A percentile compares a stretch with the other conserved stretches of the same genome.
These are phyloP conservation scores for Epinephelus coioides DNA, from an alignment of 2,797 vertebrate species.

Conservation along the genomic window DNA sequence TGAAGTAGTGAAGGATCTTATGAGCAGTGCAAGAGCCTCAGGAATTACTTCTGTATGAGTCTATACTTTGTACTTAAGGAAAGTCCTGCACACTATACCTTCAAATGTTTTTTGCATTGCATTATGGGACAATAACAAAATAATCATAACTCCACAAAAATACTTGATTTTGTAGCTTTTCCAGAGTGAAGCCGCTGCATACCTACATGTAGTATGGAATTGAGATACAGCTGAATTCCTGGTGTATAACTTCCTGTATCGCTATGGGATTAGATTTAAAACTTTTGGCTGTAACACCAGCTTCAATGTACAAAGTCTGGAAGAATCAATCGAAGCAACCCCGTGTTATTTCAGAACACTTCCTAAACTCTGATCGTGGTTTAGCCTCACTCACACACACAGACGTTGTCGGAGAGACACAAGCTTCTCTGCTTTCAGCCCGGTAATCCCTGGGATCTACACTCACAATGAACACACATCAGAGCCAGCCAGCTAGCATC, in stretches of 20 bases:
- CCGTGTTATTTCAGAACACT: slow-evolving; percentile 61
- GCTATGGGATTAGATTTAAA: slow-evolving; percentile 23
- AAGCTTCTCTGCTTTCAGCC: slow-evolving; percentile 79
- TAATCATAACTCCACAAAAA: neutral
- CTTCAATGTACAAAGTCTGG: slow-evolving; percentile 34
- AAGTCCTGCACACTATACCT: too few relatives aligned
- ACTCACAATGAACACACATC: slow-evolving; percentile 78
- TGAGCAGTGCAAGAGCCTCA: neutral
- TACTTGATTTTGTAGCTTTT: neutral
- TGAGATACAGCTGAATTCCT: neutral
- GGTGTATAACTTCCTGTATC: slow-evolving; percentile 10
- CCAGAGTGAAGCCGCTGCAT: too few relatives aligned
- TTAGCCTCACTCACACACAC: slow-evolving; percentile 59
- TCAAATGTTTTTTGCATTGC: neutral
- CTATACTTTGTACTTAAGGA: too few relatives aligned
- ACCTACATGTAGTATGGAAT: neutral
- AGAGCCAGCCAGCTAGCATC: slow-evolving; percentile 56
- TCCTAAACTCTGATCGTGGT: slow-evolving; percentile 58
- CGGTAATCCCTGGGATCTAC: slow-evolving; percentile 81
- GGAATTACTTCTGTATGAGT: too few relatives aligned
- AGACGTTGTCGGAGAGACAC: slow-evolving; percentile 64
- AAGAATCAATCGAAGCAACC: slow-evolving; percentile 34
- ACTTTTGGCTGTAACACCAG: neutral
- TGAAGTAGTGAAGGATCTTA: neutral
- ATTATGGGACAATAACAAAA: neutral